Evolutionary conservation across 2,113 vertebrate genomes (phyloP).

Genomic region (Nyctereutes procyonoides): DNA sequence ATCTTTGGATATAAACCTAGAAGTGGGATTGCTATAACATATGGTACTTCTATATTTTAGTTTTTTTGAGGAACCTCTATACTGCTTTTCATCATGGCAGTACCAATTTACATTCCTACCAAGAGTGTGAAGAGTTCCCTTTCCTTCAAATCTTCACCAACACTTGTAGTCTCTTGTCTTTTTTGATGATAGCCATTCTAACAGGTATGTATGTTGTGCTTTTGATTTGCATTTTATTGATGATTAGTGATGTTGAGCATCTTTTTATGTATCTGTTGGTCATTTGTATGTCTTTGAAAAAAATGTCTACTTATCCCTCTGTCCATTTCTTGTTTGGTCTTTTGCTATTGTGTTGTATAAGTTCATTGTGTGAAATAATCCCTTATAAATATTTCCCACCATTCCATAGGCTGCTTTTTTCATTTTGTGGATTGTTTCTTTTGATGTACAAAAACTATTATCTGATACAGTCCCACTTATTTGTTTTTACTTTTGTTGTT

Average conservation of each 20-base stretch:
- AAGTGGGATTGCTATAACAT: neutral
- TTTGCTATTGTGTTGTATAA: neutral
- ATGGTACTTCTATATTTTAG: neutral
- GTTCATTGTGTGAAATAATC: neutral
- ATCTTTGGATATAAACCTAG: neutral
- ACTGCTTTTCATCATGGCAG: neutral
- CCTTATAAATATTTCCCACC: neutral
- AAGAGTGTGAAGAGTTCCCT: neutral
- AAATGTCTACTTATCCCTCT: neutral
- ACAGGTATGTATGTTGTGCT: neutral
- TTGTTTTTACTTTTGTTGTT: neutral
- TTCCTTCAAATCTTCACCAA: neutral
- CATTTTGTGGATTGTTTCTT: neutral
- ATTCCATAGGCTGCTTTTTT: neutral
- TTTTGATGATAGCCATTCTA: neutral
- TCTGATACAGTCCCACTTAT: neutral
- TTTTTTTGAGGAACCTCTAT: neutral
- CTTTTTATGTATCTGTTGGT: neutral
- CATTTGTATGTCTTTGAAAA: neutral
- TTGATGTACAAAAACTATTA: neutral
- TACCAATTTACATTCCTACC: neutral
- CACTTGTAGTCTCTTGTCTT: neutral
- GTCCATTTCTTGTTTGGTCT: neutral
- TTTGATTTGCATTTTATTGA: neutral
- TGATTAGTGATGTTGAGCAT: neutral